Conservation (phyloP, 2,888 invertebrate genomes). For the Mechanitis messenoides region DNA sequence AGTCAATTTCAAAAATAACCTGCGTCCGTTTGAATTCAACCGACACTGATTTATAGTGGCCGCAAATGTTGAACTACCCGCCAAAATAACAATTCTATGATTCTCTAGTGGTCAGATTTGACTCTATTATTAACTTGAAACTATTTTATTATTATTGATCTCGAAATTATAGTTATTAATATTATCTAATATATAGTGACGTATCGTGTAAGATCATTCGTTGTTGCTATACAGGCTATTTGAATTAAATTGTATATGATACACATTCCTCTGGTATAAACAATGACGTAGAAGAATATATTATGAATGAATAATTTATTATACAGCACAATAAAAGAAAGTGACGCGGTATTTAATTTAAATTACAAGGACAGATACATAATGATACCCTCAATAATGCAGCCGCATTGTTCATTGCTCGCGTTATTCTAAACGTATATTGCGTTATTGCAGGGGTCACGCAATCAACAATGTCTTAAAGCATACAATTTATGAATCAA, state of each 20-base stretch:
- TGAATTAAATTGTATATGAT: not conserved
- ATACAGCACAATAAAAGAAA: not conserved
- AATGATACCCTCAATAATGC: no score
- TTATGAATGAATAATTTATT: no score
- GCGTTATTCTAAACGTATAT: slow-evolving; percentile 10
- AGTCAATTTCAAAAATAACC: slow-evolving; percentile 76
- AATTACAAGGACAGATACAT: no score
- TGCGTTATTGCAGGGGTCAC: slow-evolving; percentile 29
- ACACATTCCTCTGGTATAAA: not conserved
- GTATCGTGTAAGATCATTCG: no score
- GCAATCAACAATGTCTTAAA: slow-evolving; percentile 37
- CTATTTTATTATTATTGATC: no score
- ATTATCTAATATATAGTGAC: no score
- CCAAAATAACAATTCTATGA: slow-evolving; percentile 26
- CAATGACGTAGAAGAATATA: not conserved
- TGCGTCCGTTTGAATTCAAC: slow-evolving; percentile 69
- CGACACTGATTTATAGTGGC: slow-evolving; percentile 67
- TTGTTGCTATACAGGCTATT: no score
- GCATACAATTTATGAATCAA: slow-evolving; percentile 70
- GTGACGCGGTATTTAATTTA: no score
- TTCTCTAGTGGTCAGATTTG: no score
- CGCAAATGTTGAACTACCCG: slow-evolving; percentile 50
- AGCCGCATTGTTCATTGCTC: not conserved
- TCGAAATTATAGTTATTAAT: no score
- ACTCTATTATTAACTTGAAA: no score